These are phyloP conservation scores for Periophthalmus magnuspinnatus DNA, from an alignment of 2,797 vertebrate genomes.

Conservation along the genomic window DNA sequence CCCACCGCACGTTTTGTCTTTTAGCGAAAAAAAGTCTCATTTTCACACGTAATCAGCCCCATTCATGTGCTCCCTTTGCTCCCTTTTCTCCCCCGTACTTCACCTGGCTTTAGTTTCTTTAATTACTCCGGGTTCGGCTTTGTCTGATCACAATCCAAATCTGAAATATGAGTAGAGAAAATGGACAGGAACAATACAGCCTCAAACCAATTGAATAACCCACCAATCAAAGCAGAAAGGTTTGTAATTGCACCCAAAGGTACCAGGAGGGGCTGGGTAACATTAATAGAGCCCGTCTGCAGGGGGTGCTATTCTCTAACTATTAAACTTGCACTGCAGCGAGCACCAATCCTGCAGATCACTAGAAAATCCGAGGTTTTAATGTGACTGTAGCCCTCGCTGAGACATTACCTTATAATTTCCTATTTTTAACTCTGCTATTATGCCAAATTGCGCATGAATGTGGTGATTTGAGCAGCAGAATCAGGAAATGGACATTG, in stretches of 20 bases:
- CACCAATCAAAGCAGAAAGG: conserved; percentile 84
- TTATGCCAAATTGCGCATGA: conserved; percentile 71
- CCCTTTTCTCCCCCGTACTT: conserved; percentile 66
- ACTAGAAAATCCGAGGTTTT: conserved; percentile 44
- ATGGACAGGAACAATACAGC: conserved; percentile 77
- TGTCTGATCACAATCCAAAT: conserved; percentile 79
- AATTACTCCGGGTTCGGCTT: conserved; percentile 77
- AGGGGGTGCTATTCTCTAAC: conserved; percentile 84
- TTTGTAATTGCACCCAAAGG: conserved; percentile 81
- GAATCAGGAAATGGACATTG: conserved; percentile 60
- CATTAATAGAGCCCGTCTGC: conserved; percentile 73
- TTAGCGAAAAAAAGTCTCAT: conserved; percentile 75
- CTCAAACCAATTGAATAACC: conserved; percentile 84
- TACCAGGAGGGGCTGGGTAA: conserved; percentile 59
- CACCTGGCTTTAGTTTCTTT: conserved; percentile 80
- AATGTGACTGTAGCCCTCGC: conserved; percentile 59
- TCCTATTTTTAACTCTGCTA: conserved; percentile 61
- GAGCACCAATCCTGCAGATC: conserved; percentile 51
- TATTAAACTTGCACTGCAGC: conserved; percentile 67
- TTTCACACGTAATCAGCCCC: conserved; percentile 81
- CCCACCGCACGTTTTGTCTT: conserved; percentile 70
- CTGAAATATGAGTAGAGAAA: conserved; percentile 78
- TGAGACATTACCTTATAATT: conserved; percentile 70
- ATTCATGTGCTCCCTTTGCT: conserved; percentile 74
- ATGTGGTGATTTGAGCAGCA: conserved; percentile 47